Evolutionary conservation across 2,797 vertebrate species (phyloP), one percentile per base, ranked within the genome.

Genomic region (Acropternis orthonyx): DNA sequence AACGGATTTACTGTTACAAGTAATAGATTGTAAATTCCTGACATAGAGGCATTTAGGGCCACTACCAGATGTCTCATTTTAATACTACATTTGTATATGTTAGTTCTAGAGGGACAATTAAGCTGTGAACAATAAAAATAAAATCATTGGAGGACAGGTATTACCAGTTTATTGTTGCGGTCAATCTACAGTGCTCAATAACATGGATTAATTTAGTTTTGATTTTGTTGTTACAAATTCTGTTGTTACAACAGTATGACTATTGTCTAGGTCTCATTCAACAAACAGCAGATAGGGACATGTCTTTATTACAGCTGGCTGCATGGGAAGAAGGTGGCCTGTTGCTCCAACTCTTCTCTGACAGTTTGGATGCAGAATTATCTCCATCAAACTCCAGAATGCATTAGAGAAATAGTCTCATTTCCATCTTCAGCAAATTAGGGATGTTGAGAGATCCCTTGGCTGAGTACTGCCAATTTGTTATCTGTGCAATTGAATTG

Each of bases 261-360:
- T 94, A 92, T 95, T 54, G 84, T 96, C 88, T 85, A 95, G 87
- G 80, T 91, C 84, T 85, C 79, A 83, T 96, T 97, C 96, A 97
- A 95, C 78, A 95, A 96, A 92, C 3, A 94, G 92, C 89, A 71
- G 74, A 84, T 85, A 95, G 85, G 91, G 92, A 92, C 89, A 94
- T 93, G 92, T 96, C 96, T 97, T 96, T 97, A 97, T 97, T 97
- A 96, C 76, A 94, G 81, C 89, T 90, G 86, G 92, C 94, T 95
- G 84, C 78, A 86, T 88, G 87, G 88, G 82, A 97, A 93, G 95
- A 96, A 94, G 89, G 95, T 74, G 3, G 49, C 49, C 78, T 51
- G 52, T 81, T 95, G 79, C 76, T 78, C 79, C 84, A 80, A 88
- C 61, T 92, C 93, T 96, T 92, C 90, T 81, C 58, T 85, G 79